A percentile compares a stretch with the other conserved stretches of the same genome.
Conservation (phyloP, 2,113 vertebrate genomes). For the Odontophorus gujanensis region DNA sequence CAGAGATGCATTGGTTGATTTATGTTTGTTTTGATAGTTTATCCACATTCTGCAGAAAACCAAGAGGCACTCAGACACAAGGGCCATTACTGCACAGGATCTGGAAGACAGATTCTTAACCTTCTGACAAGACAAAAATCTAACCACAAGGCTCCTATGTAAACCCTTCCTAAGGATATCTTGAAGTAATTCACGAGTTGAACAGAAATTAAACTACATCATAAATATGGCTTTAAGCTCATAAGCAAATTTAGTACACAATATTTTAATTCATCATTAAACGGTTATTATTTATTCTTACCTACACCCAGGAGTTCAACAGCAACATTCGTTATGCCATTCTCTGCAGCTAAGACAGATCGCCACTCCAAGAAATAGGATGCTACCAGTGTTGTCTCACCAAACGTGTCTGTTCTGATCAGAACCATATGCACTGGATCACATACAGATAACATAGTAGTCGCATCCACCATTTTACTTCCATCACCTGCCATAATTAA, state of each 20-base stretch:
- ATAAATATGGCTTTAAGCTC: background rate
- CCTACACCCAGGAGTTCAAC: slow-evolving; percentile 96
- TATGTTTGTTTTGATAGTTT: background rate
- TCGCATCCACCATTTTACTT: slow-evolving; percentile 91
- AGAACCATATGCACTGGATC: slow-evolving; percentile 95
- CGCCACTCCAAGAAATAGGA: slow-evolving; percentile 97
- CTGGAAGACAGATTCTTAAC: background rate
- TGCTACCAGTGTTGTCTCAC: slow-evolving; percentile 89
- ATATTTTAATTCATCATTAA: background rate
- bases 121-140: background rate
- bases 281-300: slow-evolving; percentile 66
- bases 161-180: background rate
- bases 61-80: background rate
- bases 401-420: slow-evolving; percentile 90
- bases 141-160: background rate
- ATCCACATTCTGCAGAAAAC: background rate
- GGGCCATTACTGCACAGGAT: background rate
- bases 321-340: slow-evolving; percentile 82
- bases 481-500: slow-evolving; percentile 83
- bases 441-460: slow-evolving; percentile 92
- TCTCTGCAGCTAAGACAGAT: slow-evolving; percentile 86
- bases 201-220: background rate
- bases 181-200: background rate
- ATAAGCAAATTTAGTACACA: background rate
- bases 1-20: background rate